Conservation (phyloP, 1,140 invertebrate genomes). For the Forficula auricularia region DNA sequence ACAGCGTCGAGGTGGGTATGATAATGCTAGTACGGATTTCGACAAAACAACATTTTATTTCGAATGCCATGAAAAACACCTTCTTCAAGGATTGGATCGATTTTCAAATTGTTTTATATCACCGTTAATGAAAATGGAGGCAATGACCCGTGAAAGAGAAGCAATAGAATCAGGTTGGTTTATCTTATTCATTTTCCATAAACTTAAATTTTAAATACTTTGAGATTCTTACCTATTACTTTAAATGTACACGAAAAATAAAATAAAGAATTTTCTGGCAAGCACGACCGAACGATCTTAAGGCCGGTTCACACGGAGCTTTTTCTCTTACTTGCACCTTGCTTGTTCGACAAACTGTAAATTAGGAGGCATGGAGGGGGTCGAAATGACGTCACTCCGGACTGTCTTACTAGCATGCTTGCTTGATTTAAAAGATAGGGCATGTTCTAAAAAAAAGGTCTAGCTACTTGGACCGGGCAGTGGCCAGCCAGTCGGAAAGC, state of each 20-base stretch:
- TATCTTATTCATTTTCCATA: not conserved
- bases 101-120: slow-evolving; percentile 82
- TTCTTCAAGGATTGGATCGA: slow-evolving; percentile 55
- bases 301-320: too few species aligned
- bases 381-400: too few species aligned
- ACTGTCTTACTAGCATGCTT: too few species aligned
- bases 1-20: slow-evolving; percentile 53
- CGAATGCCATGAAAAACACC: slow-evolving; percentile 61
- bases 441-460: too few species aligned
- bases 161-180: slow-evolving; percentile 69
- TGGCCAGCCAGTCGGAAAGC: too few species aligned
- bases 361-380: too few species aligned
- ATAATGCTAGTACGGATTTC: slow-evolving; percentile 68
- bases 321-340: too few species aligned
- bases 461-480: too few species aligned
- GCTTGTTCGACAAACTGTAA: too few species aligned
- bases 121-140: slow-evolving; percentile 69
- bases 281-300: not conserved
- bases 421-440: too few species aligned
- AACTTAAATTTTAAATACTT: too few species aligned
- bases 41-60: slow-evolving; percentile 78
- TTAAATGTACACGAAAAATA: slow-evolving; percentile 16
- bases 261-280: not conserved
- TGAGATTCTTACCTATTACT: too few species aligned
- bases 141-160: slow-evolving; percentile 78